Conservation (phyloP, 2,888 invertebrate genomes). For the Morinoia aosen region DNA sequence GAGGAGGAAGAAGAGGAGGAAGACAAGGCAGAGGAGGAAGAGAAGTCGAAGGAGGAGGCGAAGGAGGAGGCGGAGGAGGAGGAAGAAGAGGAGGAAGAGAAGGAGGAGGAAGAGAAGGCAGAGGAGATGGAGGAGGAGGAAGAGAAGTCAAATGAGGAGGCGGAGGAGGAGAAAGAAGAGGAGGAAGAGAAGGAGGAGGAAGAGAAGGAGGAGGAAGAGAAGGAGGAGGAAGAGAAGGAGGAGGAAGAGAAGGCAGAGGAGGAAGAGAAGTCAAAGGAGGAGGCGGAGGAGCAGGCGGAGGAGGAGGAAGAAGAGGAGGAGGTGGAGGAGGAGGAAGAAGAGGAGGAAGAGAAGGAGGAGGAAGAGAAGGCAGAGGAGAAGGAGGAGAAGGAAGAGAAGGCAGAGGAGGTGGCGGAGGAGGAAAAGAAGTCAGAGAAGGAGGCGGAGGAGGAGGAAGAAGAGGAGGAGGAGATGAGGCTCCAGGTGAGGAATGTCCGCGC, state of each 20-base stretch:
- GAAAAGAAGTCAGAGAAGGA: background rate
- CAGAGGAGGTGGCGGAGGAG: background rate
- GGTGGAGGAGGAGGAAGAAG: background rate
- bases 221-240: background rate
- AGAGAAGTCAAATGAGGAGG: background rate
- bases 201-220: too few relatives aligned
- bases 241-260: background rate
- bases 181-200: background rate
- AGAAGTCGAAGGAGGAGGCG: background rate
- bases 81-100: background rate
- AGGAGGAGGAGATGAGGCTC: background rate
- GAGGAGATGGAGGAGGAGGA: background rate
- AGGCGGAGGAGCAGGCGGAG: too few relatives aligned
- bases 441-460: background rate
- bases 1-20: background rate
- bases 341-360: background rate
- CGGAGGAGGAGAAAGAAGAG: background rate
- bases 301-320: background rate
- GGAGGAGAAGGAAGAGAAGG: constrained; percentile 21
- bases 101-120: background rate
- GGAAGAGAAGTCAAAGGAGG: background rate
- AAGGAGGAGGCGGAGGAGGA: constrained; percentile 22
- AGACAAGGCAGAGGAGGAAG: background rate
- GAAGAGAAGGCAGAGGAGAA: constrained; percentile 15
- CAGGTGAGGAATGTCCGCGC: background rate